These are phyloP conservation scores for Ganaspis brasiliensis DNA, from an alignment of 2,888 invertebrate species.

Conservation along the genomic window DNA sequence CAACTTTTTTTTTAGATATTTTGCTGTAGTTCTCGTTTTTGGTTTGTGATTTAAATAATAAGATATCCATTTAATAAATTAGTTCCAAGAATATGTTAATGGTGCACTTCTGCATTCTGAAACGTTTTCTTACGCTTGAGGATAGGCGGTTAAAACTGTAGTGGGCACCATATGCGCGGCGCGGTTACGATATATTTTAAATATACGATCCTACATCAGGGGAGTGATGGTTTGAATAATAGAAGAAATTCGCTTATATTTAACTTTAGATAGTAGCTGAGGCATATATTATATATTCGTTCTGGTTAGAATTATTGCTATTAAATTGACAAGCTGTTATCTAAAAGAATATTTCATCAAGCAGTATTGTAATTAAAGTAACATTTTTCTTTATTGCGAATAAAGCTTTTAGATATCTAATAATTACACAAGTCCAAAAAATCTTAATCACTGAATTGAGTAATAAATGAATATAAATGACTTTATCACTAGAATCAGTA, in stretches of 20 bases:
- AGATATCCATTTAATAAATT: conserved; percentile 26
- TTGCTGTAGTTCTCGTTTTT: neutral
- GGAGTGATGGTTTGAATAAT: conserved; percentile 69
- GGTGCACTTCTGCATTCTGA: conserved; percentile 17
- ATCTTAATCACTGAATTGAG: neutral
- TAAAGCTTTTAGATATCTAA: neutral
- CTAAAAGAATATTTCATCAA: too few species aligned
- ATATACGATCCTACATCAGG: conserved; percentile 61
- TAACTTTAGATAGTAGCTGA: conserved; percentile 63
- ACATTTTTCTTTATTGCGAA: neutral
- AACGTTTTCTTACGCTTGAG: conserved; percentile 29
- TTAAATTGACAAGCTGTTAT: too few species aligned
- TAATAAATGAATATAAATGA: conserved; percentile 6
- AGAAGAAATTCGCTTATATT: conserved; percentile 69
- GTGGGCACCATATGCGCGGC: conserved; percentile 56
- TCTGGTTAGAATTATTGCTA: conserved; percentile 9
- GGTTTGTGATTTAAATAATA: conserved; percentile 1
- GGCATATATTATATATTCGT: conserved; percentile 7
- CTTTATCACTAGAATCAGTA: conserved; percentile 22
- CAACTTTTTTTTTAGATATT: too few species aligned
- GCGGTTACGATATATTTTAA: conserved; percentile 68
- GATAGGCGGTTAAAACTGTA: conserved; percentile 43
- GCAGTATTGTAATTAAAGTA: neutral
- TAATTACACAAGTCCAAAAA: neutral
- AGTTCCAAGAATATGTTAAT: conserved; percentile 32